These are phyloP conservation scores for Agapostemon virescens DNA, from an alignment of 2,888 invertebrate genomes.

Conservation along the genomic window DNA sequence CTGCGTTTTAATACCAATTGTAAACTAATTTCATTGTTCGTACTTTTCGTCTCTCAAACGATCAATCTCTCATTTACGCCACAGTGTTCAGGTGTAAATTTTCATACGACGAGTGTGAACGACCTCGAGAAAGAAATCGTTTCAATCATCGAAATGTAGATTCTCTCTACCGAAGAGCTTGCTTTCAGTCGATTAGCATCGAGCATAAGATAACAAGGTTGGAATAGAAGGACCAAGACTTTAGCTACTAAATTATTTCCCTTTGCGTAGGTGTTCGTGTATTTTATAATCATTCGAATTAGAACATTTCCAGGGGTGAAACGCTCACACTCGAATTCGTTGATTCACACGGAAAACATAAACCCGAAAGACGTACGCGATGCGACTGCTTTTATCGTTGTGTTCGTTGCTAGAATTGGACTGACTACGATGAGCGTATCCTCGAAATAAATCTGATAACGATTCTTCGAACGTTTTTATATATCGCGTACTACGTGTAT, in stretches of 20 bases:
- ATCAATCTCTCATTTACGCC: conserved; percentile 41
- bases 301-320: not conserved
- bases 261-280: conserved; percentile 12
- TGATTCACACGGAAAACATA: conserved; percentile 1
- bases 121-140: conserved; percentile 19
- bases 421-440: conserved; percentile 32
- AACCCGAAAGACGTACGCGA: conserved; percentile 29
- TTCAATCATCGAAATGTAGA: conserved; percentile 37
- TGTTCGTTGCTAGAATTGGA: conserved; percentile 42
- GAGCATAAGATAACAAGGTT: conserved; percentile 21
- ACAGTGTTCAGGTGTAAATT: conserved; percentile 60
- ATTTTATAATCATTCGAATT: conserved; percentile 14
- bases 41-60: conserved; percentile 33
- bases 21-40: conserved; percentile 32
- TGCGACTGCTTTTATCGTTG: conserved; percentile 43
- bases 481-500: conserved; percentile 21
- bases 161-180: conserved; percentile 26
- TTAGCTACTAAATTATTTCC: conserved; percentile 28
- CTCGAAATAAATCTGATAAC: conserved; percentile 16
- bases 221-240: conserved; percentile 52
- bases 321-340: not conserved
- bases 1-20: conserved; percentile 41
- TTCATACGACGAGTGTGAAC: conserved; percentile 33
- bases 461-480: conserved; percentile 44
- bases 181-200: conserved; percentile 32